Conservation (phyloP, 2,797 vertebrate genomes). For the Coendou prehensilis region DNA sequence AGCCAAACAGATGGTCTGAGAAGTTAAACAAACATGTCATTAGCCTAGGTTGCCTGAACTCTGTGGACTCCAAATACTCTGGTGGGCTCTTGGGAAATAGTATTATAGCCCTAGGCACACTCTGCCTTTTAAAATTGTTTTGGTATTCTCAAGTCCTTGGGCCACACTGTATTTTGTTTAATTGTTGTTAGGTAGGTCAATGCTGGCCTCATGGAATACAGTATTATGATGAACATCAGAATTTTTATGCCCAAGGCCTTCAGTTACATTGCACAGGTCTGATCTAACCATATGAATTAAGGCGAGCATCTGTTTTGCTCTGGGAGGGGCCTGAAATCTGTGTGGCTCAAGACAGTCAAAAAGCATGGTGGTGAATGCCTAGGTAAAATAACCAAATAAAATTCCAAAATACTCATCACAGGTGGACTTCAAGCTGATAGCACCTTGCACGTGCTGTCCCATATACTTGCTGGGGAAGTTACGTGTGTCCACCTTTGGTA, state of each 20-base stretch:
- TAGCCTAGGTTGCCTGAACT: accelerated
- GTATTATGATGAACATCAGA: background rate
- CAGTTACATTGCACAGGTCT: background rate
- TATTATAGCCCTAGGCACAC: background rate
- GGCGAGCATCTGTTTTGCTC: background rate
- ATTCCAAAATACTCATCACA: too few species aligned
- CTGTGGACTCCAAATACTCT: background rate
- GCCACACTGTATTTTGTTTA: background rate
- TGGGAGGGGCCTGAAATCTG: background rate
- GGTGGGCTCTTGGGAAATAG: background rate
- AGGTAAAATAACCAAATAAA: background rate
- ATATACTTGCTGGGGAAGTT: background rate
- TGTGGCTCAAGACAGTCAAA: background rate
- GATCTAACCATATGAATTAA: background rate
- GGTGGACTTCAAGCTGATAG: background rate
- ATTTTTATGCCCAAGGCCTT: background rate
- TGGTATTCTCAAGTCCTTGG: background rate
- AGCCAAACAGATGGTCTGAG: background rate
- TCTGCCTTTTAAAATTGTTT: background rate
- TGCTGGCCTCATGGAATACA: too few species aligned
- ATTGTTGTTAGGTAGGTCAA: too few species aligned
- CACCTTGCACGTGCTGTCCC: background rate
- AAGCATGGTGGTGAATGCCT: background rate
- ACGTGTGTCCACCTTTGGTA: too few species aligned
- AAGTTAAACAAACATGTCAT: background rate